A percentile compares a stretch with the other conserved stretches of the same genome.
Evolutionary conservation across 2,888 invertebrate genomes (phyloP).

Genomic region (Carpatolechia fugitivella): DNA sequence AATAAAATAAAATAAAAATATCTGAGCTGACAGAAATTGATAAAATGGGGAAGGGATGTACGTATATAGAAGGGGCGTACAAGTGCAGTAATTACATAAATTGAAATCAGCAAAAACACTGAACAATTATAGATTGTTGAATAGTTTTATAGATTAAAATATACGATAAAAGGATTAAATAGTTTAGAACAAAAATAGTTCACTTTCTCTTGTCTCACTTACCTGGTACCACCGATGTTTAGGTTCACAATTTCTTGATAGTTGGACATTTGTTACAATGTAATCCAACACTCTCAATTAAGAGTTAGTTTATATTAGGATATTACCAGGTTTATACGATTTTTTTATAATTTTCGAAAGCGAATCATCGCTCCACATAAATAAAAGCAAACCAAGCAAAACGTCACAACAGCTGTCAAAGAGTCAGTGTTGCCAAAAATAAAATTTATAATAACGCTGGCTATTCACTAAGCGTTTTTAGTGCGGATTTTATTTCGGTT

Average conservation of each 20-base stretch:
- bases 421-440: neutral
- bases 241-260: conserved; percentile 89
- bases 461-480: neutral
- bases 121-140: too few relatives aligned
- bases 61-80: too few relatives aligned
- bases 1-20: too few relatives aligned
- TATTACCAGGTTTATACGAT: neutral
- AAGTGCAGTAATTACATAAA: too few relatives aligned
- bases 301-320: neutral
- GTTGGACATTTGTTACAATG: conserved; percentile 54
- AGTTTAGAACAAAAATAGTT: neutral
- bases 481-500: too few relatives aligned
- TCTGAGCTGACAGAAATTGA: neutral
- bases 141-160: conserved; percentile 7
- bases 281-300: neutral
- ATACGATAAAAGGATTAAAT: conserved; percentile 9
- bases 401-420: conserved; percentile 37
- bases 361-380: conserved; percentile 14
- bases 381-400: conserved; percentile 19
- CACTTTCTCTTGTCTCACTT: conserved; percentile 41
- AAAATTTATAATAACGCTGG: neutral
- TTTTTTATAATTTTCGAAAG: conserved; percentile 18
- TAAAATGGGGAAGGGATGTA: neutral
- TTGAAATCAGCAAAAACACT: too few relatives aligned
- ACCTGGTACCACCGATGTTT: conserved; percentile 97